phyloP scores from a whole-genome alignment of 2,113 vertebrate species.

The Macrotus californicus region DNA sequence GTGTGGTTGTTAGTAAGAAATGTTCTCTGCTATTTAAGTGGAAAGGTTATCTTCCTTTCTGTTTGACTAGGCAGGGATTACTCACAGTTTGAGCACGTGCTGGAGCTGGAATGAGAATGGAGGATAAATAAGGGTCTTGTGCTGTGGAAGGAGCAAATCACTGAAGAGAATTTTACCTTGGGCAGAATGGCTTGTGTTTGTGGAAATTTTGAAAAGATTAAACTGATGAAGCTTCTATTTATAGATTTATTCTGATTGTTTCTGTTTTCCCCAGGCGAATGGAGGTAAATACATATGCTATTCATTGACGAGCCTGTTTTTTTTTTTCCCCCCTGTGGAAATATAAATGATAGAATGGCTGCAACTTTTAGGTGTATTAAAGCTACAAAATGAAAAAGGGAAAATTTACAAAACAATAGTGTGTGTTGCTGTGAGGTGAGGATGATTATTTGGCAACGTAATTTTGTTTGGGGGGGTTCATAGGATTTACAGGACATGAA shows the following conservation, averaged over 20 bases:
- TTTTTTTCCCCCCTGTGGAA: constrained; percentile 18
- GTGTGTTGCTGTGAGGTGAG: not conserved
- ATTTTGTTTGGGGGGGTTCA: constrained; percentile 15
- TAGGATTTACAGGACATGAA: not conserved
- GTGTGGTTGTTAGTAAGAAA: not conserved
- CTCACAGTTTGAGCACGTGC: not conserved
- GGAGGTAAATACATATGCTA: constrained; percentile 68
- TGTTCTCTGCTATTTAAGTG: not conserved
- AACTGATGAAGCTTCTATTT: constrained; percentile 65
- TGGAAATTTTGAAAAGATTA: constrained; percentile 69
- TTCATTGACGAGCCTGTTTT: constrained; percentile 46
- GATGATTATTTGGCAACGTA: not conserved
- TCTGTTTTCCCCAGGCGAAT: constrained; percentile 60
- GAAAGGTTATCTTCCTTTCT: not conserved
- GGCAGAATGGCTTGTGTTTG: constrained; percentile 64
- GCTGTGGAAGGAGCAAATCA: constrained; percentile 28
- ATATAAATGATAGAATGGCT: constrained; percentile 34
- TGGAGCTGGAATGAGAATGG: not conserved
- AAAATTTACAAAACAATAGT: not conserved
- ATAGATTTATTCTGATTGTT: constrained; percentile 65
- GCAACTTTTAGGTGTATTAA: constrained; percentile 17
- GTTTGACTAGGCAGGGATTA: not conserved
- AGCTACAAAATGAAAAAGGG: constrained; percentile 7
- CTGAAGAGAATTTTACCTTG: constrained; percentile 52
- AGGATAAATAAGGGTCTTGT: constrained; percentile 22